Percentiles rank a stretch among this genome's conserved stretches.
Evolutionary conservation across 2,797 vertebrate genomes (phyloP).

Genomic region (Microtus obscurus): DNA sequence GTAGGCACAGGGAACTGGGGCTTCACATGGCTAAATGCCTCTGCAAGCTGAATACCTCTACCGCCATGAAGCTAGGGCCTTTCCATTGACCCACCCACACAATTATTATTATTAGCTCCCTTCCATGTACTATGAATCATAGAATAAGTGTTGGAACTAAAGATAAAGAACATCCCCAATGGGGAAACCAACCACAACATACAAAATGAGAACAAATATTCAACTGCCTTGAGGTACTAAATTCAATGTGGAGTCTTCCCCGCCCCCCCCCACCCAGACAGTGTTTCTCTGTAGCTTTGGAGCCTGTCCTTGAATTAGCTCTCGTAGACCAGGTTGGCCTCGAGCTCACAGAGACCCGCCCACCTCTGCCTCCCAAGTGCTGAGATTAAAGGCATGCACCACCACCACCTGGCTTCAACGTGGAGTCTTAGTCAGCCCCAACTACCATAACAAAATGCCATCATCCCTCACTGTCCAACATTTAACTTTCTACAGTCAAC

Average conservation of each 20-base stretch:
- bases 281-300: too few species aligned
- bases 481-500: background rate
- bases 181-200: background rate
- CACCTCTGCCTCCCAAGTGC: too few species aligned
- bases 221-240: background rate
- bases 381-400: too few species aligned
- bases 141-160: background rate
- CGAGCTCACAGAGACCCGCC: too few species aligned
- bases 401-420: fast-evolving
- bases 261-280: too few species aligned
- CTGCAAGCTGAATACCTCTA: background rate
- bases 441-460: background rate
- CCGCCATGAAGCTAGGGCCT: fast-evolving
- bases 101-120: background rate
- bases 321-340: too few species aligned
- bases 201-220: background rate
- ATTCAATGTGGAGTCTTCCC: fast-evolving
- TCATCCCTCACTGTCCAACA: background rate
- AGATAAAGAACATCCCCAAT: fast-evolving
- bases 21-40: background rate
- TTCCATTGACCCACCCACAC: too few species aligned
- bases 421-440: background rate
- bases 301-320: too few species aligned
- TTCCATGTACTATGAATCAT: fast-evolving
- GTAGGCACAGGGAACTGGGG: background rate